These are phyloP conservation scores for Laspeyria flexula DNA, from an alignment of 2,888 invertebrate species.

Conservation along the genomic window DNA sequence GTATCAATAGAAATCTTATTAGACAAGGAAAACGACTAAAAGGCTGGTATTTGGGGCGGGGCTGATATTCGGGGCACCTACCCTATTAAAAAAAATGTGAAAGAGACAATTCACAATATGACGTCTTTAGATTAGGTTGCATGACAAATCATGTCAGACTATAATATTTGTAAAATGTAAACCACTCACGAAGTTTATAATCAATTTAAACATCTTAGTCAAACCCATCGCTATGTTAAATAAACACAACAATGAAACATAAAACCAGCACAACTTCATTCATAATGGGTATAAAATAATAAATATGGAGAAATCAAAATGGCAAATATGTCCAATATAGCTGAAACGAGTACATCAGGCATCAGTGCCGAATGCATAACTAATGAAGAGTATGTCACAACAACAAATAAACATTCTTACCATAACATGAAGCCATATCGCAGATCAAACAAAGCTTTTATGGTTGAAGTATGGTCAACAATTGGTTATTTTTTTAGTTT, in stretches of 20 bases:
- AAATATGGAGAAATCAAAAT: slow-evolving; percentile 14
- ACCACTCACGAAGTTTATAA: too few species aligned
- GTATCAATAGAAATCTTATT: too few species aligned
- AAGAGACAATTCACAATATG: too few species aligned
- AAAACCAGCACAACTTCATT: background rate
- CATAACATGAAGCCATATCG: slow-evolving; percentile 77
- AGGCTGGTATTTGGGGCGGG: too few species aligned
- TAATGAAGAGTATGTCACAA: slow-evolving; percentile 5
- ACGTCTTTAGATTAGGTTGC: too few species aligned
- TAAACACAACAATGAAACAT: background rate
- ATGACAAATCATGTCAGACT: too few species aligned
- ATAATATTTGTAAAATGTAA: too few species aligned
- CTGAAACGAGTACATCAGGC: slow-evolving; percentile 7
- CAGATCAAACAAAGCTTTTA: slow-evolving; percentile 72
- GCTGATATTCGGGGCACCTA: too few species aligned
- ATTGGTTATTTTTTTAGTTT: background rate
- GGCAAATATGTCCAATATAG: slow-evolving; percentile 13
- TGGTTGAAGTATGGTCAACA: slow-evolving; percentile 67
- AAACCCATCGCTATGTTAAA: background rate
- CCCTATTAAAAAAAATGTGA: too few species aligned
- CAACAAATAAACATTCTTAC: slow-evolving; percentile 5
- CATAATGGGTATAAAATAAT: background rate
- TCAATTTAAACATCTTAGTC: too few species aligned
- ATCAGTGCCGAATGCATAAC: slow-evolving; percentile 21
- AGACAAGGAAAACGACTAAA: too few species aligned